phyloP scores from a whole-genome alignment of 64 coral and sea anemone genomes.

The Montipora sp. region DNA sequence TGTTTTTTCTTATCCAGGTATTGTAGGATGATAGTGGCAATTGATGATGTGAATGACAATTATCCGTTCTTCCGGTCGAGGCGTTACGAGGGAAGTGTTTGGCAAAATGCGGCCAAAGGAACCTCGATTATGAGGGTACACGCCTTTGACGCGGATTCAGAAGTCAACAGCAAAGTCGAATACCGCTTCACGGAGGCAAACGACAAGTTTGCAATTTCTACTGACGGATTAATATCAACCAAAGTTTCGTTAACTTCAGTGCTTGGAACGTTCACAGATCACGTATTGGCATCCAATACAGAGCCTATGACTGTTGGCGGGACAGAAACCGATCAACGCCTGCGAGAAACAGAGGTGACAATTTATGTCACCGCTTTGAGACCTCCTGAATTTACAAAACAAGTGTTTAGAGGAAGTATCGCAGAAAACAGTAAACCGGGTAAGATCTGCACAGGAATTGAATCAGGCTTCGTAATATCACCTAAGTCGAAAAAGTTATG shows the following conservation, averaged over 20 bases:
- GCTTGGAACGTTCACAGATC: constrained; percentile 15
- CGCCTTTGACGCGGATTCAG: constrained; percentile 54
- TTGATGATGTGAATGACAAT: constrained; percentile 83
- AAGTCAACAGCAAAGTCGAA: constrained; percentile 39
- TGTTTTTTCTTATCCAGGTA: constrained; percentile 16
- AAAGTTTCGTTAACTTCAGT: constrained; percentile 45
- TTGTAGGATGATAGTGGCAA: constrained; percentile 56
- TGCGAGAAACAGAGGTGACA: not conserved
- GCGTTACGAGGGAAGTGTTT: constrained; percentile 74
- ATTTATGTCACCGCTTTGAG: constrained; percentile 57
- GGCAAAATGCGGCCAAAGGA: constrained; percentile 60
- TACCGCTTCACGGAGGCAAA: constrained; percentile 56
- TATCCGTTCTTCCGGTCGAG: constrained; percentile 64
- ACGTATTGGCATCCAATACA: constrained; percentile 54
- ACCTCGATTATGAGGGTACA: constrained; percentile 46
- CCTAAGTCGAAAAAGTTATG: too few relatives aligned
- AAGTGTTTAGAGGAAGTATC: constrained; percentile 37
- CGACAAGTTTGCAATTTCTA: constrained; percentile 65
- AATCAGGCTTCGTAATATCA: too few relatives aligned
- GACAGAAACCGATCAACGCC: not conserved
- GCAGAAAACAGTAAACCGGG: constrained; percentile 52
- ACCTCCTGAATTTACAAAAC: constrained; percentile 56
- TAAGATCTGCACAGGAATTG: not conserved
- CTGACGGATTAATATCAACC: constrained; percentile 49
- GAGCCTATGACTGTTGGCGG: constrained; percentile 53